phyloP scores from a whole-genome alignment of 2,113 vertebrate species.

The Merops nubicus region DNA sequence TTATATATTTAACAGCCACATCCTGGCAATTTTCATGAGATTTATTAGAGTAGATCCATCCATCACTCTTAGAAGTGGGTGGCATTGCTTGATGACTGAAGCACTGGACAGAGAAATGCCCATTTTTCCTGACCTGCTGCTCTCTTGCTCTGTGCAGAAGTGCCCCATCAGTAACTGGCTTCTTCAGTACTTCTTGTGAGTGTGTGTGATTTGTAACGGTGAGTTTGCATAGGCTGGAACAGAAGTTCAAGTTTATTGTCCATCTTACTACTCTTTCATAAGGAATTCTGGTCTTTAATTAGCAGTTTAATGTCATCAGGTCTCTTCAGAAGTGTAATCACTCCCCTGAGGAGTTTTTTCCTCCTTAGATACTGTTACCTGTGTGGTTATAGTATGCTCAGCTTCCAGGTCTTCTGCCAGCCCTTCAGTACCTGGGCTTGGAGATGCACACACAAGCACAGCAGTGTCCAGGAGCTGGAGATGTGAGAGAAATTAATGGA shows the following conservation, averaged over 20 bases:
- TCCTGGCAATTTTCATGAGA: background rate
- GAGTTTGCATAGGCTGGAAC: background rate
- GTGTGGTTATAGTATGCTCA: conserved; percentile 71
- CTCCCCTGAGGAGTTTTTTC: background rate
- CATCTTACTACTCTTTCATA: background rate
- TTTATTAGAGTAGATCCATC: background rate
- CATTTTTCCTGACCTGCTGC: background rate
- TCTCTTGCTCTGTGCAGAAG: background rate
- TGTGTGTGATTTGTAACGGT: accelerated
- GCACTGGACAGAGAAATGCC: background rate
- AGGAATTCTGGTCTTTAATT: background rate
- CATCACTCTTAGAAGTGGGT: background rate
- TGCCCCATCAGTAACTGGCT: background rate
- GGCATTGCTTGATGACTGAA: background rate
- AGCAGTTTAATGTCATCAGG: background rate
- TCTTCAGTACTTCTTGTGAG: background rate
- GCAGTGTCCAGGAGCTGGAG: too few relatives aligned
- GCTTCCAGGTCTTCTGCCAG: conserved; percentile 77
- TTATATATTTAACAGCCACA: background rate
- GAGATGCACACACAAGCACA: background rate
- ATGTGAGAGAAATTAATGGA: background rate
- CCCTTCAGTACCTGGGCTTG: conserved; percentile 72
- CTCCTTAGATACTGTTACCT: conserved; percentile 36
- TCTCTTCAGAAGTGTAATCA: background rate
- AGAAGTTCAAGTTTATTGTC: background rate